phyloP scores from a whole-genome alignment of 2,888 invertebrate species.

The Prosopocoilus inquinatus region DNA sequence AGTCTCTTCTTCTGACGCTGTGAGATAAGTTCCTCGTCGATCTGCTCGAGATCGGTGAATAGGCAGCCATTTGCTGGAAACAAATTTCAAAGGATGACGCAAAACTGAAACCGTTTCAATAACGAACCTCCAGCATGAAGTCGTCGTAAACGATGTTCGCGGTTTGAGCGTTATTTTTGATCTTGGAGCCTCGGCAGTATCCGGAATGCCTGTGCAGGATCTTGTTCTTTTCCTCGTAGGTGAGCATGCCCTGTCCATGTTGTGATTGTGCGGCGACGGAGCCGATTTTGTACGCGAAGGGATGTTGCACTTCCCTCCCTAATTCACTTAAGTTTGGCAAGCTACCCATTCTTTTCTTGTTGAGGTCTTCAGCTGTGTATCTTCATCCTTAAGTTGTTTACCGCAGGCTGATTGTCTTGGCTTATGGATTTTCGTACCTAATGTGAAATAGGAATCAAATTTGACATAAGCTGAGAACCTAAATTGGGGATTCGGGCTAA shows the following conservation, averaged over 20 bases:
- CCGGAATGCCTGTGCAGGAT: constrained; percentile 41
- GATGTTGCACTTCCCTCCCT: constrained; percentile 39
- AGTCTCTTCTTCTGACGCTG: constrained; percentile 61
- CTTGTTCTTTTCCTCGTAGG: constrained; percentile 39
- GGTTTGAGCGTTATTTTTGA: constrained; percentile 41
- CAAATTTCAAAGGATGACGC: neutral
- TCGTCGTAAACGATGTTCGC: constrained; percentile 39
- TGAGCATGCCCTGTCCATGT: constrained; percentile 39
- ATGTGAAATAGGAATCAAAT: too few relatives aligned
- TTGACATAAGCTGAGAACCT: too few relatives aligned
- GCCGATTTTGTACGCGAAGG: constrained; percentile 24
- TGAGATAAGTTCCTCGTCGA: constrained; percentile 53
- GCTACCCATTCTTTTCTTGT: constrained; percentile 56
- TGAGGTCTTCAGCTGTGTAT: too few relatives aligned
- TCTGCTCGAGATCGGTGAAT: constrained; percentile 61
- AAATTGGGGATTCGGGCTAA: too few relatives aligned
- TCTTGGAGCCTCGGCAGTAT: constrained; percentile 41
- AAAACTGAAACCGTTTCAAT: neutral
- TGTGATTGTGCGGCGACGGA: constrained; percentile 42
- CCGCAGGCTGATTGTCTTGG: too few relatives aligned
- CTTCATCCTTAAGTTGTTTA: too few relatives aligned
- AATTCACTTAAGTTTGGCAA: constrained; percentile 66
- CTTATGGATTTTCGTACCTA: too few relatives aligned
- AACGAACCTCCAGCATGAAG: constrained; percentile 39
- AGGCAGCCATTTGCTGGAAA: constrained; percentile 52